These are phyloP conservation scores for Cataglyphis rosenhaueri DNA, from an alignment of 2,888 invertebrate genomes.

Conservation along the genomic window DNA sequence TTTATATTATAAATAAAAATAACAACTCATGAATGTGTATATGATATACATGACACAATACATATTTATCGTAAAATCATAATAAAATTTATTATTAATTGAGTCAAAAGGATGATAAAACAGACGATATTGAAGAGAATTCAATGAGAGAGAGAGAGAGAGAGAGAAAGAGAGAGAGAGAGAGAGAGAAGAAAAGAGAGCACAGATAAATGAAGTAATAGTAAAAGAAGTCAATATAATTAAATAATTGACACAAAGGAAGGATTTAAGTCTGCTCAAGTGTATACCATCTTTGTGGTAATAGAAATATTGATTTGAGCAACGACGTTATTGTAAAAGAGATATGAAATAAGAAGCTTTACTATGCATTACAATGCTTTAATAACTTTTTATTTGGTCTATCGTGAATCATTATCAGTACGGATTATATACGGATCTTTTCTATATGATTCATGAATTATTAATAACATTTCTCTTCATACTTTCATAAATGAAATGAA, in stretches of 20 bases:
- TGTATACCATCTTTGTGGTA: conserved; percentile 19
- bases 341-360: neutral
- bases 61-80: neutral
- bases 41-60: neutral
- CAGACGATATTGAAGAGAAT: neutral
- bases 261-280: neutral
- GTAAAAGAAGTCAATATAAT: conserved; percentile 14
- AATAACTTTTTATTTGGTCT: neutral
- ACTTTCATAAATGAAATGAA: neutral
- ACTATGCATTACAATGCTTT: conserved; percentile 5
- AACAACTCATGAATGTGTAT: neutral
- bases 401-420: neutral
- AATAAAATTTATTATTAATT: neutral
- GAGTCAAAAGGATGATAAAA: neutral
- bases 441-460: neutral
- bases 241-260: conserved; percentile 17
- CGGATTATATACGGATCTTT: neutral
- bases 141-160: neutral
- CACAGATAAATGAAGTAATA: conserved; percentile 10
- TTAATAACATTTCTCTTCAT: neutral
- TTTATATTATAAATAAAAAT: conserved; percentile 7
- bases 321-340: neutral
- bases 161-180: neutral
- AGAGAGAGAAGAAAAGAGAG: neutral
- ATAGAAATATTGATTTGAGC: neutral